Conservation (phyloP, 1,140 invertebrate genomes). For the Aricia agestis region DNA sequence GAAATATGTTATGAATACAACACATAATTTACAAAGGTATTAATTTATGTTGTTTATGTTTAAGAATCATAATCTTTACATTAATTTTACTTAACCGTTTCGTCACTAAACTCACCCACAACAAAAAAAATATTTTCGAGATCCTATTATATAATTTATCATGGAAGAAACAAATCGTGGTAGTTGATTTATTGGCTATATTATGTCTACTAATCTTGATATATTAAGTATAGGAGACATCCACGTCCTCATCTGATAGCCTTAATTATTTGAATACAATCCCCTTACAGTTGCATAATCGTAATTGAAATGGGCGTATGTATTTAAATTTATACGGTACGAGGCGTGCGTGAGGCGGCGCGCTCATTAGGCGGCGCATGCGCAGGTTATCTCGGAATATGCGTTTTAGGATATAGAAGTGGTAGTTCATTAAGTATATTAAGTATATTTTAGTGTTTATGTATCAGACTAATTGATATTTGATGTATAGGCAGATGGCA, state of each 20-base stretch:
- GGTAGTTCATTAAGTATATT: neutral
- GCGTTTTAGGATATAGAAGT: neutral
- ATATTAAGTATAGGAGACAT: conserved; percentile 12
- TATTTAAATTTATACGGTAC: conserved; percentile 54
- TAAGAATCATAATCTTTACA: no score
- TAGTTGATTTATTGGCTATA: conserved; percentile 11
- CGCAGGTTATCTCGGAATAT: neutral
- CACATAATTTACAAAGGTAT: no score
- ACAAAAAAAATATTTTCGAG: neutral
- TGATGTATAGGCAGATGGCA: no score
- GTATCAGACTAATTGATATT: no score
- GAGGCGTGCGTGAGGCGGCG: conserved; percentile 47
- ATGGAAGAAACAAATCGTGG: neutral
- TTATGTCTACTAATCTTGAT: conserved; percentile 23
- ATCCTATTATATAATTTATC: neutral
- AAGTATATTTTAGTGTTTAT: no score
- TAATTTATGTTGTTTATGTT: no score
- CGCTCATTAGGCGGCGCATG: conserved; percentile 53
- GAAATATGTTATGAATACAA: no score
- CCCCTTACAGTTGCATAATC: conserved; percentile 26
- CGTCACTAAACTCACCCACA: neutral
- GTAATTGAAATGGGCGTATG: conserved; percentile 57
- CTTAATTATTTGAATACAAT: conserved; percentile 26
- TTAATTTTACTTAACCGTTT: neutral
- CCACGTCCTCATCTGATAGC: conserved; percentile 13